Evolutionary conservation across 2,797 vertebrate genomes (phyloP).

Genomic region (Hybognathus amarus): DNA sequence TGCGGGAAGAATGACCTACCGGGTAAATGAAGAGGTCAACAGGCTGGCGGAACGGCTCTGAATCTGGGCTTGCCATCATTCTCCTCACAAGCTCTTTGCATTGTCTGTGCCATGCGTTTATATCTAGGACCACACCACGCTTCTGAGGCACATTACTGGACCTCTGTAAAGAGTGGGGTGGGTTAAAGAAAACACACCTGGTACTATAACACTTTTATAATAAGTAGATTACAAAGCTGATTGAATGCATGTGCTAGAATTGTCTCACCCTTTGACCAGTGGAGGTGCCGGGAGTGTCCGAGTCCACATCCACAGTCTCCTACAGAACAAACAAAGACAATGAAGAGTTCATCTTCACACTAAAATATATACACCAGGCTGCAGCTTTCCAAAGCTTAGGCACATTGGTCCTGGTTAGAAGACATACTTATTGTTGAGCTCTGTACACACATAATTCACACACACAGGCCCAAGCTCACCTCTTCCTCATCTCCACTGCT

Average conservation of each 20-base stretch:
- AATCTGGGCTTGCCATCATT: constrained; percentile 89
- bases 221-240: neutral
- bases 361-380: neutral
- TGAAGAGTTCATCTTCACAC: neutral
- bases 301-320: constrained; percentile 89
- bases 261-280: constrained; percentile 85
- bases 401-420: neutral
- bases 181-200: neutral
- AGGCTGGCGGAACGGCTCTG: constrained; percentile 90
- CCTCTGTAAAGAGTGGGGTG: constrained; percentile 57
- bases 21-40: constrained; percentile 90
- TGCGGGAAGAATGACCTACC: constrained; percentile 73
- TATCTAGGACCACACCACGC: constrained; percentile 80
- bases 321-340: constrained; percentile 31
- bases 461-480: constrained; percentile 64
- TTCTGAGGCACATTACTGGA: constrained; percentile 70
- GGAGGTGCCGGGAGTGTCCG: constrained; percentile 94
- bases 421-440: constrained; percentile 41
- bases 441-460: constrained; percentile 67
- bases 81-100: constrained; percentile 88
- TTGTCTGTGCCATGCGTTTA: constrained; percentile 84
- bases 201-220: neutral
- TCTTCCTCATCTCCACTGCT: constrained; percentile 89
- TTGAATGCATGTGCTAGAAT: neutral
- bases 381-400: neutral